Percentiles rank a stretch among this genome's conserved stretches.
phyloP scores from a whole-genome alignment of 64 coral and sea anemone genomes.

The Stichodactyla helianthus region DNA sequence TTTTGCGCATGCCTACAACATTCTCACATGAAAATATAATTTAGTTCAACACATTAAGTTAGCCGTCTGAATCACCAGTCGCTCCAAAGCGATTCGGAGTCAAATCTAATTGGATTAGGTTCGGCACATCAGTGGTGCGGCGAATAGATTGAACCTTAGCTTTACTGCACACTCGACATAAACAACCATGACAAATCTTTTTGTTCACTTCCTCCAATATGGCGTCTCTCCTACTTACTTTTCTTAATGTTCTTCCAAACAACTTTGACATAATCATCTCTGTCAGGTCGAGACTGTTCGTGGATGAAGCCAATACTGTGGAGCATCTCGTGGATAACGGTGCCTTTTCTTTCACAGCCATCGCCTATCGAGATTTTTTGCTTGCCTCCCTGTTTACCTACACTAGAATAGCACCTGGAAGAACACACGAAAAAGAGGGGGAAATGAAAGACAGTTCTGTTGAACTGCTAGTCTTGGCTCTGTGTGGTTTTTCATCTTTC shows the following conservation, averaged over 20 bases:
- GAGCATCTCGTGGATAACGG: constrained; percentile 83
- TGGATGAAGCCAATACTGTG: constrained; percentile 89
- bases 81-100: too few relatives aligned
- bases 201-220: background rate
- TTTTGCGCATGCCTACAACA: too few relatives aligned
- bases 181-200: background rate
- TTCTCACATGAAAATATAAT: too few relatives aligned
- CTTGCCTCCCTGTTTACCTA: constrained; percentile 56
- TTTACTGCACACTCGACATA: too few relatives aligned
- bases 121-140: too few relatives aligned
- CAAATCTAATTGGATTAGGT: too few relatives aligned
- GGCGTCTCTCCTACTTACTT: constrained; percentile 9
- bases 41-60: too few relatives aligned
- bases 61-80: too few relatives aligned
- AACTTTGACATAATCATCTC: constrained; percentile 65
- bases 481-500: too few relatives aligned
- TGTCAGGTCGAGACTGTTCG: constrained; percentile 76
- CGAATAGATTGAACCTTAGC: too few relatives aligned
- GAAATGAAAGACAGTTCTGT: background rate
- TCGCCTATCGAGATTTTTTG: constrained; percentile 80
- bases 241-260: constrained; percentile 51
- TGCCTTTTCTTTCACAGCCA: constrained; percentile 79
- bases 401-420: constrained; percentile 75
- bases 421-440: background rate
- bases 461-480: too few relatives aligned